phyloP scores from a whole-genome alignment of 2,113 vertebrate species.

The Hymenochirus boettgeri region DNA sequence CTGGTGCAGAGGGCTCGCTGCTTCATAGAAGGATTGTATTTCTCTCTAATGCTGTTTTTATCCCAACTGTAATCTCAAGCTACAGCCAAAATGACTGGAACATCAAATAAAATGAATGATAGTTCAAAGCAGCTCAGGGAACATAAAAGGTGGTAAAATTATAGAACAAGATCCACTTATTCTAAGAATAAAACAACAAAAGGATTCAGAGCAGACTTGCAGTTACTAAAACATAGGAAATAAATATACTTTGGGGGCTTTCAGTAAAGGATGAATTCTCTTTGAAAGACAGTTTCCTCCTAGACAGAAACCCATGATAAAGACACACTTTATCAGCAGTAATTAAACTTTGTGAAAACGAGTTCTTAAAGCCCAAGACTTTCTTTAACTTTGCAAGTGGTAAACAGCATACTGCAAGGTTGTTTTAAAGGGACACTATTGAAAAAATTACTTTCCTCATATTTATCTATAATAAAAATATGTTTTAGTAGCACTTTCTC shows the following conservation, averaged over 20 bases:
- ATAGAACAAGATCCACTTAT: constrained; percentile 36
- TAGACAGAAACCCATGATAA: neutral
- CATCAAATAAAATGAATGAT: constrained; percentile 54
- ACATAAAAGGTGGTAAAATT: constrained; percentile 45
- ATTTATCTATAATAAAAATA: too few relatives aligned
- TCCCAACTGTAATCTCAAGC: constrained; percentile 51
- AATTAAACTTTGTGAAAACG: constrained; percentile 3
- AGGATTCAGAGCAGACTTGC: constrained; percentile 2
- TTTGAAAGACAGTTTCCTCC: neutral
- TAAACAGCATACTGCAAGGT: too few relatives aligned
- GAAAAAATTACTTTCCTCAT: too few relatives aligned
- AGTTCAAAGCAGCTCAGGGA: constrained; percentile 28
- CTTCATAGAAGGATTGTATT: constrained; percentile 52
- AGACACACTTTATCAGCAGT: constrained; percentile 21
- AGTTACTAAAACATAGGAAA: constrained; percentile 14
- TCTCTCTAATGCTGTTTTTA: constrained; percentile 53
- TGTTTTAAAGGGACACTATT: too few relatives aligned
- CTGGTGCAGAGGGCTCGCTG: constrained; percentile 36
- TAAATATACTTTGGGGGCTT: constrained; percentile 27
- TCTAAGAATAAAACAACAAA: constrained; percentile 35
- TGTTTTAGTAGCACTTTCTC: too few relatives aligned
- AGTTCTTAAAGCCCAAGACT: constrained; percentile 5
- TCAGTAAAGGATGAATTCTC: constrained; percentile 16
- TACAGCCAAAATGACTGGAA: constrained; percentile 49
- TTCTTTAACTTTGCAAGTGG: too few relatives aligned